Base-by-base conservation (phyloP, 37 sponge, comb jelly and placozoan genomes). In the Halichondria panicea region DNA sequence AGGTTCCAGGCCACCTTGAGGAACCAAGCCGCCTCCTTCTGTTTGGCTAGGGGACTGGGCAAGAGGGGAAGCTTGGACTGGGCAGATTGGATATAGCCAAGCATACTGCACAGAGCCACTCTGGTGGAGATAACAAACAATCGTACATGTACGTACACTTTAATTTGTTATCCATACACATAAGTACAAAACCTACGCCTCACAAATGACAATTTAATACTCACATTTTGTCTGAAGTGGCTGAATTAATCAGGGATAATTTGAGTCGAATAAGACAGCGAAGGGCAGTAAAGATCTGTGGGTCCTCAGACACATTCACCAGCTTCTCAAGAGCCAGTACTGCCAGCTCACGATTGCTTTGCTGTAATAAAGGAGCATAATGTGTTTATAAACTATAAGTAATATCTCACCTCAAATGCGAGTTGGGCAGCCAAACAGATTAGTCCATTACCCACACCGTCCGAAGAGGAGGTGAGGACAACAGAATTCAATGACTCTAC, bases 1-100 rank as follows among this genome's bases (percentile, higher is more conserved):
- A 88, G 55, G 70, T 95, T 95, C 95, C 95, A 95, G 2, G 95
- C 77, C 35, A 85, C 66, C 65, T 88, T 93, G 78, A 88, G 63
- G 68, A 93, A 85, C 93, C 93, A 93, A 35, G 30, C 30, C 2
- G 68, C 86, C 60, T 93, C 93, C 9, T 78, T 84, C 24, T 83
- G 68, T 44, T 34, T 44, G 2, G 70, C 0, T 4, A 65, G 25
- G 27, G 35, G 12, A 1, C 66, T 28, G 1, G 55, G 40, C 43
- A 63, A 43, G 39, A 45, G 0, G 42, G 44, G n/a, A 24, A 57
- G 63, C 19, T 40, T 41, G 15, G 46, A n/a, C 35, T 48, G 22
- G 9, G 74, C 82, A 7, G 12, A 4, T 32, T 63, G n/a, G 34
- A 70, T 63, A 43, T 72, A 81, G 18, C 37, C 12, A 0, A 81